phyloP scores from a whole-genome alignment of 2,888 invertebrate species.

The Hydraecia micacea region DNA sequence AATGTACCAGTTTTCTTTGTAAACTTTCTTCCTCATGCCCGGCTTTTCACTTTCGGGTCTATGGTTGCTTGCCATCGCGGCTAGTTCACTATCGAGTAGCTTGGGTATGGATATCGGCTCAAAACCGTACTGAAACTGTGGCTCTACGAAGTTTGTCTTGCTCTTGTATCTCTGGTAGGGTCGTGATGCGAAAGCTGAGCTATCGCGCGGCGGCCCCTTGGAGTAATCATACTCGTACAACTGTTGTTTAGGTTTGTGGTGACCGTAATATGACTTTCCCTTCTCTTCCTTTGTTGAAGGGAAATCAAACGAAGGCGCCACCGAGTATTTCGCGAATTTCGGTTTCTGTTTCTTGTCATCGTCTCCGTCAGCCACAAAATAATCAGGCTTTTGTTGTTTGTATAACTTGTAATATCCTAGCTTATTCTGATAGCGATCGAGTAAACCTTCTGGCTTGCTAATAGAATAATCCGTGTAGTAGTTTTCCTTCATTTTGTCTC shows the following conservation, averaged over 20 bases:
- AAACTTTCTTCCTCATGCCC: constrained; percentile 84
- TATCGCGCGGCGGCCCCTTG: constrained; percentile 79
- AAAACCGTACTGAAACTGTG: constrained; percentile 88
- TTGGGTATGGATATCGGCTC: constrained; percentile 83
- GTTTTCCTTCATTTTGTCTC: constrained; percentile 82
- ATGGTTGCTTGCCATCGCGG: constrained; percentile 85
- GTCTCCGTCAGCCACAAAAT: constrained; percentile 70
- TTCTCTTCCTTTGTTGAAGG: constrained; percentile 72
- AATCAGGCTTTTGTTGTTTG: constrained; percentile 80
- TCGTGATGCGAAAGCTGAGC: constrained; percentile 78
- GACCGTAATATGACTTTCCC: constrained; percentile 76
- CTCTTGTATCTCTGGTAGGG: constrained; percentile 76
- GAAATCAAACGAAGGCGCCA: constrained; percentile 73
- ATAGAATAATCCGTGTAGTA: constrained; percentile 84
- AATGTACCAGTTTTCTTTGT: constrained; percentile 87
- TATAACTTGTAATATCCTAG: constrained; percentile 83
- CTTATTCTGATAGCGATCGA: constrained; percentile 80
- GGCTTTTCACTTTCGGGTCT: constrained; percentile 84
- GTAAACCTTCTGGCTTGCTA: constrained; percentile 80
- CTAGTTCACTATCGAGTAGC: constrained; percentile 83
- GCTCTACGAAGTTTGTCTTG: constrained; percentile 85
- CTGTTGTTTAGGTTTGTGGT: constrained; percentile 77
- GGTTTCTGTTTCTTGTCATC: constrained; percentile 75
- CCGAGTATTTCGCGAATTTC: constrained; percentile 77
- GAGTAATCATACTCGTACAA: constrained; percentile 79